phyloP scores from a whole-genome alignment of 2,797 vertebrate genomes.

The Falco columbarius region DNA sequence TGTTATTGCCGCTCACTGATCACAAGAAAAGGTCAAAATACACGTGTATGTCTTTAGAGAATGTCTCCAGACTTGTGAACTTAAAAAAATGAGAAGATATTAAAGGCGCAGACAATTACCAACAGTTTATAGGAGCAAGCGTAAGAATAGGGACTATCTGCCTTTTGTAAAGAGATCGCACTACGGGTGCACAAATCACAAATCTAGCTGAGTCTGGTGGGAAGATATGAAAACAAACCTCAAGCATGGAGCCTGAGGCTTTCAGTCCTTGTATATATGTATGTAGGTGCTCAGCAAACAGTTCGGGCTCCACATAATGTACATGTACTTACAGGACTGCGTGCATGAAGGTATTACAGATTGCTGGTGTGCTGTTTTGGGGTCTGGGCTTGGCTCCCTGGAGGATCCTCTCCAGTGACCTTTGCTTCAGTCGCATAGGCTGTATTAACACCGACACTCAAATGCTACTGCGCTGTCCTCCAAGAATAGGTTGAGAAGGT shows the following conservation, averaged over 20 bases:
- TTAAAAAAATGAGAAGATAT: background rate
- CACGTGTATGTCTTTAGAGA: background rate
- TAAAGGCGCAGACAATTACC: background rate
- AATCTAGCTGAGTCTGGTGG: background rate
- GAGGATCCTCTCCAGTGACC: background rate
- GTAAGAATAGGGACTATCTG: background rate
- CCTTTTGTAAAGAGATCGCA: background rate
- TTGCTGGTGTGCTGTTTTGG: rapidly evolving
- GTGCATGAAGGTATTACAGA: rapidly evolving
- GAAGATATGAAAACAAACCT: background rate
- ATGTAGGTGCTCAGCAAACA: background rate
- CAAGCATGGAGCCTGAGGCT: background rate
- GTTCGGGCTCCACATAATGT: background rate
- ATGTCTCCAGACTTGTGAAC: background rate
- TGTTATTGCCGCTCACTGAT: background rate
- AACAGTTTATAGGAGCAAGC: background rate
- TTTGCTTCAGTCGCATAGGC: background rate
- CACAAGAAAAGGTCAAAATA: background rate
- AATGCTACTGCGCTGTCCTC: background rate
- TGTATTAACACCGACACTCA: background rate
- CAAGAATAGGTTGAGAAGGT: background rate
- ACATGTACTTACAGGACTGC: rapidly evolving
- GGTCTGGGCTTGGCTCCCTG: background rate
- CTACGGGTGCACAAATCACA: background rate
- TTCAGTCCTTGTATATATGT: background rate